These are phyloP conservation scores for Chesias legatella DNA, from an alignment of 2,888 invertebrate genomes.

Conservation along the genomic window DNA sequence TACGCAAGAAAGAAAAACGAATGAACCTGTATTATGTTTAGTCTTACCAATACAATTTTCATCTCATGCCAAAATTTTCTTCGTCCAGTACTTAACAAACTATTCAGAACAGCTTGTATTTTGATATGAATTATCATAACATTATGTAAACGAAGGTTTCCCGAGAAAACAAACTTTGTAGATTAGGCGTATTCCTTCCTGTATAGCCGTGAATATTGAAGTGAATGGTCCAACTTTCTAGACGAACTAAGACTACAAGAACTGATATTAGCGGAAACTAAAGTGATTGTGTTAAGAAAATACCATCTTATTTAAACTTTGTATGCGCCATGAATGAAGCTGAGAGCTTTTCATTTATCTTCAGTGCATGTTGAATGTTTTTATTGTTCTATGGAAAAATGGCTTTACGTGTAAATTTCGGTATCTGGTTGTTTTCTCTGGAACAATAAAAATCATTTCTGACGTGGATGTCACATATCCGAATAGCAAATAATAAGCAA, in stretches of 20 bases:
- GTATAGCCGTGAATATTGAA: conserved; percentile 56
- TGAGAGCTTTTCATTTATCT: conserved; percentile 12
- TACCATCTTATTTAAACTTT: conserved; percentile 41
- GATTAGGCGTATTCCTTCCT: conserved; percentile 49
- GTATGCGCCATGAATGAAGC: conserved; percentile 21
- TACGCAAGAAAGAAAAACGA: no score
- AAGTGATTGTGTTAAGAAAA: conserved; percentile 49
- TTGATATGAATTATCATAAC: conserved; percentile 18
- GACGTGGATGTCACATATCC: no score
- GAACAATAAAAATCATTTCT: no score
- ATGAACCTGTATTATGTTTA: no score
- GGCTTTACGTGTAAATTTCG: no score
- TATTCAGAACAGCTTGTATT: conserved; percentile 12
- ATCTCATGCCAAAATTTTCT: not conserved
- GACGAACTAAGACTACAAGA: conserved; percentile 57
- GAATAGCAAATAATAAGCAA: no score
- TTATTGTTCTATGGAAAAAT: not conserved
- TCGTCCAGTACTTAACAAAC: not conserved
- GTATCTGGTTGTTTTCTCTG: no score
- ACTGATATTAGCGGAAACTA: conserved; percentile 45
- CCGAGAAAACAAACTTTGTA: conserved; percentile 39
- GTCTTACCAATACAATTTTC: not conserved
- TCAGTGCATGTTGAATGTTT: conserved; percentile 7
- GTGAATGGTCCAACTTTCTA: conserved; percentile 59
- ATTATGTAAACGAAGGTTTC: conserved; percentile 26